These are phyloP conservation scores for Drosophila mojavensis DNA, from an alignment of 1,140 invertebrate species.

Conservation along the genomic window DNA sequence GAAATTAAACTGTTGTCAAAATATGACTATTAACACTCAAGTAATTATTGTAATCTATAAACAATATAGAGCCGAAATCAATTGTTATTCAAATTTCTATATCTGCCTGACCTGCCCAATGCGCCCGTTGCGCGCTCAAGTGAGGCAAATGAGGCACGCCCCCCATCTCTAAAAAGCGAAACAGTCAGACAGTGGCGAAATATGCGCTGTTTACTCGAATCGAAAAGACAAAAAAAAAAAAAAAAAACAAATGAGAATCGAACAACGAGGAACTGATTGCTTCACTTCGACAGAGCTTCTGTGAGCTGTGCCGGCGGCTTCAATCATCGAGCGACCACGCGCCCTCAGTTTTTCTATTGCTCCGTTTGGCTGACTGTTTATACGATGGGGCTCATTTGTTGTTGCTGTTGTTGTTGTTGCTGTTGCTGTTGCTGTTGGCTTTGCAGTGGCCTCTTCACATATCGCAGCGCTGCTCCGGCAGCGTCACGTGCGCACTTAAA, in stretches of 20 bases:
- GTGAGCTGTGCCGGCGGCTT: slow-evolving; percentile 9
- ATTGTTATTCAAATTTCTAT: too few relatives aligned
- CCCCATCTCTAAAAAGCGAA: slow-evolving; percentile 2
- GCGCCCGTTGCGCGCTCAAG: too few relatives aligned
- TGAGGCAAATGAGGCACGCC: slow-evolving; percentile 1
- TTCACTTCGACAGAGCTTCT: slow-evolving; percentile 44
- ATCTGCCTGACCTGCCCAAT: too few relatives aligned
- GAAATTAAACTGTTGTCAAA: too few relatives aligned
- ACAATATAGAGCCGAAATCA: too few relatives aligned
- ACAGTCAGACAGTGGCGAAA: slow-evolving; percentile 32
- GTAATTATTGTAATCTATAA: too few relatives aligned
- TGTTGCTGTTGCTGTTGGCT: slow-evolving; percentile 15
- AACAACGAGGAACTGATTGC: slow-evolving; percentile 53
- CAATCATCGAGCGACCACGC: background rate
- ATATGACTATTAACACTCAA: too few relatives aligned
- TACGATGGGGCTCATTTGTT: background rate
- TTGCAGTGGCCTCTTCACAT: slow-evolving; percentile 23
- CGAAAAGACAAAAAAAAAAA: background rate
- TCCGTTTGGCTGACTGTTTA: background rate
- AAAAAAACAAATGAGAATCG: slow-evolving; percentile 3
- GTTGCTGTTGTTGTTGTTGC: too few relatives aligned
- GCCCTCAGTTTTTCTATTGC: background rate
- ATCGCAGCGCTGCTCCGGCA: slow-evolving; percentile 25
- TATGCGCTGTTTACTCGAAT: slow-evolving; percentile 10
- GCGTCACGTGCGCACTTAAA: slow-evolving; percentile 76